Percentiles rank a stretch among this genome's conserved stretches.
These are phyloP conservation scores for Proteles cristata DNA, from an alignment of 2,113 vertebrate species.

Conservation along the genomic window DNA sequence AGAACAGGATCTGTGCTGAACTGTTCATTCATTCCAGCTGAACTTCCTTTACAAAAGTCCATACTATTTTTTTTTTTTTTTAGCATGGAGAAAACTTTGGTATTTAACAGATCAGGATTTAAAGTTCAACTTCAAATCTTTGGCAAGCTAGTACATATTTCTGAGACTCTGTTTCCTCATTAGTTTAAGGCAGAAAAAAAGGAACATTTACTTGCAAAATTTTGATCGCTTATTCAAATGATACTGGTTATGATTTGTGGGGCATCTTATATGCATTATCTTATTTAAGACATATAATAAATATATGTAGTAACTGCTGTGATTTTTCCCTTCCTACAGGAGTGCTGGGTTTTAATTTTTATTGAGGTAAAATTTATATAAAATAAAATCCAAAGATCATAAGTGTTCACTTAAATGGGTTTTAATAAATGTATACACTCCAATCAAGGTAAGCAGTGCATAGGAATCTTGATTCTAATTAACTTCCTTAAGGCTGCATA, in stretches of 20 bases:
- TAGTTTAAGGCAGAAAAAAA: background rate
- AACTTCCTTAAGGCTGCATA: background rate
- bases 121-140: constrained; percentile 29
- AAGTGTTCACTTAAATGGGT: background rate
- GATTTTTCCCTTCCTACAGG: background rate
- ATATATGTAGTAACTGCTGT: background rate
- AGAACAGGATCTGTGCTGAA: background rate
- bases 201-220: background rate
- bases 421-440: background rate
- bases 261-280: background rate
- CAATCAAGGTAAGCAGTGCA: background rate
- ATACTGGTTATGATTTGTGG: background rate
- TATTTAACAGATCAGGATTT: background rate
- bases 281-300: background rate
- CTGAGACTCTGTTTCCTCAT: background rate
- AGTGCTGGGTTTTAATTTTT: constrained; percentile 23
- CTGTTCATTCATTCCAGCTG: background rate
- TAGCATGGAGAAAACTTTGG: background rate
- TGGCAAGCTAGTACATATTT: background rate
- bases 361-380: background rate
- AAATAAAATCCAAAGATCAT: background rate
- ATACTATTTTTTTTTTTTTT: constrained; percentile 13
- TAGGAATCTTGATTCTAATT: background rate
- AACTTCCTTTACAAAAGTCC: background rate
- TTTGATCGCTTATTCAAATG: background rate